Evolutionary conservation across 2,888 invertebrate genomes (phyloP), one percentile per base, ranked within the genome.

Genomic region (Eremobia ochroleuca): DNA sequence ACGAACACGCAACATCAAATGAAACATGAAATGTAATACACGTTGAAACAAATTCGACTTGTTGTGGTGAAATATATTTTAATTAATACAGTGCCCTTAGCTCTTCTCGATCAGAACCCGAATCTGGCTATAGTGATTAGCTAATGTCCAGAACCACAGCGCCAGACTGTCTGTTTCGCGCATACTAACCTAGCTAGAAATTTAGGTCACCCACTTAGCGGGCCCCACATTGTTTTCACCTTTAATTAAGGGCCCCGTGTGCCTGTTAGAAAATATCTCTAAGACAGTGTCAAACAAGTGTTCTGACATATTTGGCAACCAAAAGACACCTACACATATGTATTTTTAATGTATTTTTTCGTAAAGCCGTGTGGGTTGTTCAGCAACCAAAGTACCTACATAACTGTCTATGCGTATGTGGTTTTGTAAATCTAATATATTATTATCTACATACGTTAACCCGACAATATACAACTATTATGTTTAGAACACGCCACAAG

Each of bases 391-490:
- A 28, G 18, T 31, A 46, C 25, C 65, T 52, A 52, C 52, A 52
- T 52, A 25, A n/a, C 52, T 52, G 52, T 9, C 9, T 37, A 37
- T 25, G 37, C 43, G 18, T 34, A 25, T 52, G 66, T 66, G 43
- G 55, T 31, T 81, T 74, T 25, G 65, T 31, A 46, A 43, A 74
- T 65, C 49, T 59, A 81, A 55, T 66, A 66, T 74, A 66, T 81
- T 49, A 59, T 75, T 81, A 73, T 72, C 34, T 70, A 66, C 34
- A 37, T 61, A 68, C 31, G 75, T 64, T 61, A 70, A 73, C 59
- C 58, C 66, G 40, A 82, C 77, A 82, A 76, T 84, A 65, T 61
- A 80, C 65, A 58, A 80, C 62, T 79, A 79, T 79, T 79, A 73
- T 81, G 73, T 76, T 81, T 69, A 73, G 52, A 62, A 59, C 66